Base-by-base conservation (phyloP, 2,113 vertebrate genomes). In the Aspiorhynchus laticeps region DNA sequence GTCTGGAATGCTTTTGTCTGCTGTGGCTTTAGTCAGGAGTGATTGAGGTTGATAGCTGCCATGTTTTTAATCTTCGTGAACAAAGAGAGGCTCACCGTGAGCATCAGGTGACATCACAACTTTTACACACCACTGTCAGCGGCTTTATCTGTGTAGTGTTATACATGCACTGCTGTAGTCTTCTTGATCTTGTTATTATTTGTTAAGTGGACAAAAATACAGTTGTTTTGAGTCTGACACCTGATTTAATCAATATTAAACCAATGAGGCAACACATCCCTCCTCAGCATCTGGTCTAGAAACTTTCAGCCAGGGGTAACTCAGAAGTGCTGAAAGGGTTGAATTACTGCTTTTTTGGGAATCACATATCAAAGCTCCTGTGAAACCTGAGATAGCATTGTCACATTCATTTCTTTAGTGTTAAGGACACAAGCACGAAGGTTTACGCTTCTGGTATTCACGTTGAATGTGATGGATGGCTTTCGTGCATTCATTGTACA, bases 361-460 rank as follows among this genome's bases (percentile, higher is more conserved):
- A 88, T 94, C 91, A 36, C 81, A 90, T 94, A 93, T 94, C 93
- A 94, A 93, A 93, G 92, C 74, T 74, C 69, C 36, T 77, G 87
- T 85, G 93, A 87, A 93, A 93, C 88, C 86, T 33, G 90, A 93
- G 92, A 88, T 89, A 87, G 87, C 90, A 87, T 89, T 87, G 88
- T 87, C 85, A 80, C 75, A 26, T 80, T 69, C 83, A 87, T 79
- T 71, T 84, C 91, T 92, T 90, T 91, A 89, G 86, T 67, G 53
- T 82, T 87, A 87, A 51, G 69, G 21, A 88, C 76, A 74, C 19
- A 85, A 53, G 67, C 65, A 36, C 6, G 2, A 83, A 10, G 63
- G 28, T 31, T 43, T 69, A 26, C 0, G 5, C n/a, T 24, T 69
- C 63, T 83, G 11, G 28, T 53, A 36, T 51, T 83, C 63, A 69